phyloP scores from a whole-genome alignment of 2,797 vertebrate genomes.

The Alcedo atthis region DNA sequence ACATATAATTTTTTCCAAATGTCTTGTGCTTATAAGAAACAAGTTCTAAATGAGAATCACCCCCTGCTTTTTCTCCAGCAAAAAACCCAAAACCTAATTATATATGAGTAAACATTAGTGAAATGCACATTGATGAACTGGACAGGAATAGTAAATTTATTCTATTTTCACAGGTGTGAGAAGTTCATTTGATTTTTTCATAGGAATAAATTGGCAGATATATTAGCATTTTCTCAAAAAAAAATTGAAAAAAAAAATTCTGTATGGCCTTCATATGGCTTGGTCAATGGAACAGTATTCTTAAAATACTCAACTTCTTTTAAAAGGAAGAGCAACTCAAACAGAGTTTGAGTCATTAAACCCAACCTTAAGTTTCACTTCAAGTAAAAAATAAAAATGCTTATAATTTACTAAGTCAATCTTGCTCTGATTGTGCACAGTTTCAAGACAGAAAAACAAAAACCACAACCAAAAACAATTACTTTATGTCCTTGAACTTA shows the following conservation, averaged over 20 bases:
- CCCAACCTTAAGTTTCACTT: background rate
- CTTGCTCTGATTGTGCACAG: background rate
- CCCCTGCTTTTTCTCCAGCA: background rate
- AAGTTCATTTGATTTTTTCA: conserved; percentile 12
- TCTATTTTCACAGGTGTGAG: background rate
- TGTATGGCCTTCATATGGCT: background rate
- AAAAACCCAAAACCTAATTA: background rate
- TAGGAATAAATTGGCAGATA: background rate
- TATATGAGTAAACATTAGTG: background rate
- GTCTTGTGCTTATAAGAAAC: background rate
- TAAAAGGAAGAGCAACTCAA: background rate
- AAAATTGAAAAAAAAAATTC: background rate
- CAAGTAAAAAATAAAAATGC: background rate
- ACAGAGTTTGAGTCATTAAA: background rate
- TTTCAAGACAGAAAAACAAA: background rate
- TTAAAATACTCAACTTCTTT: background rate
- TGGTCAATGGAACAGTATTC: background rate
- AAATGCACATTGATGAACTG: background rate
- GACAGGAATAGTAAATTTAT: background rate
- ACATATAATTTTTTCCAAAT: background rate
- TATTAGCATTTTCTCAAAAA: background rate
- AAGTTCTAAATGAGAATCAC: background rate
- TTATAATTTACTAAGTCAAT: background rate
- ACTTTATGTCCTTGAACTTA: background rate
- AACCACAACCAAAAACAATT: background rate